Base-by-base conservation (phyloP, 1,140 invertebrate species). In the Drosophila neocordata region DNA sequence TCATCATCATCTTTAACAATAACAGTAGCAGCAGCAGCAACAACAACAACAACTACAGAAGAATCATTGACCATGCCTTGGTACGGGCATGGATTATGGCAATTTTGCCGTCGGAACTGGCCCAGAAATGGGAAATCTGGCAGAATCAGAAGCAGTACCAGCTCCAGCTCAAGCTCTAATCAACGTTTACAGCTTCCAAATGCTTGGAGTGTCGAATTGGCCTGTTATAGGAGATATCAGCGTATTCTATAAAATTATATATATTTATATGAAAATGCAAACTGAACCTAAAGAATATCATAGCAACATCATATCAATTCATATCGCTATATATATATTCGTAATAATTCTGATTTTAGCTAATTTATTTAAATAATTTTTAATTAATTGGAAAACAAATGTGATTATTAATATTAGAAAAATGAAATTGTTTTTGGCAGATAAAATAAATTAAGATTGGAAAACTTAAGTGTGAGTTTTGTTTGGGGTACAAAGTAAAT, bases 281-380 rank as follows among this genome's bases (percentile, higher is more conserved):
- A 74, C 79, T 88, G 67, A 88, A 88, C 83, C 83, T 79, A 83
- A 89, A 79, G 84, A 88, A 88, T 88, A 88, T 88, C 83, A 88
- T 88, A 83, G 83, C 84, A 88, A 88, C 84, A 89, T 89, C 83
- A 88, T 88, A 88, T 88, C 83, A 88, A 89, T 57, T 75, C 83
- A 88, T 88, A 88, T 88, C 83, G 75, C 76, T 79, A 51, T 79
- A 87, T 37, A 44, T 48, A 48, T 48, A 48, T 48, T 44, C 41
- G 41, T 48, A 20, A 48, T 72, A 44, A 35, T 65, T 72, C 70
- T 69, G 48, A 62, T 48, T 48, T 69, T 72, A 88, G 62, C 24
- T 27, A 68, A 82, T 63, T 70, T 60, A 66, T 73, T 65, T 62
- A 13, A 48, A 62, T 56, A 38, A 57, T 58, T 57, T 37, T 15